Base-by-base conservation (phyloP, 2,797 vertebrate genomes). In the Dipus sagitta region DNA sequence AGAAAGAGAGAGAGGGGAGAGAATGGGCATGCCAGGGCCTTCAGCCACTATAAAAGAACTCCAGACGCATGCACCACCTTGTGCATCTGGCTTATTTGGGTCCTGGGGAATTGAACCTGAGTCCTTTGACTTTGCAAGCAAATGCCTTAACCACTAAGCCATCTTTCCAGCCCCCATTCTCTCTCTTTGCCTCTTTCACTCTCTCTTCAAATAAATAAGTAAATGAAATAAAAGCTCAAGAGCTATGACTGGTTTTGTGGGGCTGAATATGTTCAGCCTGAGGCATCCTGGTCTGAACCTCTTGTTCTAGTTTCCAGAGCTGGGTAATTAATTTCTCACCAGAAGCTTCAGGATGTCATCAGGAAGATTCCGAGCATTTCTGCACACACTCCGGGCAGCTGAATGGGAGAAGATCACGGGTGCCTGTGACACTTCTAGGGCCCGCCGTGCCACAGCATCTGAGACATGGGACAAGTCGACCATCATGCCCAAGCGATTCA, bases 361-460 rank as follows among this genome's bases (percentile, higher is more conserved):
- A 4, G 98, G 99, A 90, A 99, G 98, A 1, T 99, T 99, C 81
- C 99, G 98, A 17, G 74, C 21, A 84, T 99, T 98, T 64, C 98
- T 96, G 94, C 99, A 99, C 58, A 99, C 3, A 18, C 96, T 86
- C 93, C 97, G 98, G 87, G 99, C 98, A 0, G 99, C 99, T 0
- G 99, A 99, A 97, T 99, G 99, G 93, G 99, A 99, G 97, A 99
- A 99, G 97, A 99, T 99, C 84, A 99, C 98, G 0, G 99, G 99
- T 70, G 99, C 99, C 96, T 76, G 98, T 58, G 99, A 99, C 94
- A 98, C 81, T 28, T 11, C 95, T 58, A 99, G 95, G 23, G 97
- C 98, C 10, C 95, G 97, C 90, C 3, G 94, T 30, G 98, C 98
- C 13, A 98, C 99, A 17, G 97, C 96, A 85, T 97, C 98, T 0